These are phyloP conservation scores for Mus minutoides DNA, from an alignment of 2,797 vertebrate genomes.

Conservation along the genomic window DNA sequence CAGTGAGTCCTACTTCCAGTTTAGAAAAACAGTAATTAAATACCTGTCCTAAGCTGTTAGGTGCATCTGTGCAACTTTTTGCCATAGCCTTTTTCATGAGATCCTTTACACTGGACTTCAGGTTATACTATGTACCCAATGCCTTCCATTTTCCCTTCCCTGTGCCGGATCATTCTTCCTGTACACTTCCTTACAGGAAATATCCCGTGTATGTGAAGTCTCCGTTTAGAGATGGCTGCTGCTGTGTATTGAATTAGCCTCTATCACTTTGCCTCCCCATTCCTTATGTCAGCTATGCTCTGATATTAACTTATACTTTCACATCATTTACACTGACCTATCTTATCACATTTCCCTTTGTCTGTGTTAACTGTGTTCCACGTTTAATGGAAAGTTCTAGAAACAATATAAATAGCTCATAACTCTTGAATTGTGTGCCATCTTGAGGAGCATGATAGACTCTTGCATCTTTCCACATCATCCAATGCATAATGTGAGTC, in stretches of 20 bases:
- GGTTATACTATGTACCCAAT: neutral
- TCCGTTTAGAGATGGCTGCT: neutral
- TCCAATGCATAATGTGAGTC: too few relatives aligned
- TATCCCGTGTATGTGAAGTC: neutral
- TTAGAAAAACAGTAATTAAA: neutral
- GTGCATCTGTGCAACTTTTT: rapidly evolving
- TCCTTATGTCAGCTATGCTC: neutral
- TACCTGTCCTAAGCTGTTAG: neutral
- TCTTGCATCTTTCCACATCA: neutral
- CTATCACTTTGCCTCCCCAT: rapidly evolving
- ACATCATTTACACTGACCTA: neutral
- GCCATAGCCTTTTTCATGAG: rapidly evolving
- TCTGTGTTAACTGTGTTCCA: neutral
- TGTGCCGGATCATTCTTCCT: neutral
- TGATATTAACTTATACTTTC: constrained; percentile 23
- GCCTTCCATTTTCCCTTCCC: too few relatives aligned
- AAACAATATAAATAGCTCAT: neutral
- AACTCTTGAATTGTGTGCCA: neutral
- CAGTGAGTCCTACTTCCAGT: neutral
- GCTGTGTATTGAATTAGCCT: neutral
- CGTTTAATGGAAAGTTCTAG: neutral
- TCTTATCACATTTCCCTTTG: neutral
- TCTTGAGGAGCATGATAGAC: neutral
- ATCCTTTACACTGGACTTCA: neutral
- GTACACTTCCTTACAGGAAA: neutral